These are phyloP conservation scores for Mionectes macconnelli DNA, from an alignment of 2,113 vertebrate genomes.

Conservation along the genomic window DNA sequence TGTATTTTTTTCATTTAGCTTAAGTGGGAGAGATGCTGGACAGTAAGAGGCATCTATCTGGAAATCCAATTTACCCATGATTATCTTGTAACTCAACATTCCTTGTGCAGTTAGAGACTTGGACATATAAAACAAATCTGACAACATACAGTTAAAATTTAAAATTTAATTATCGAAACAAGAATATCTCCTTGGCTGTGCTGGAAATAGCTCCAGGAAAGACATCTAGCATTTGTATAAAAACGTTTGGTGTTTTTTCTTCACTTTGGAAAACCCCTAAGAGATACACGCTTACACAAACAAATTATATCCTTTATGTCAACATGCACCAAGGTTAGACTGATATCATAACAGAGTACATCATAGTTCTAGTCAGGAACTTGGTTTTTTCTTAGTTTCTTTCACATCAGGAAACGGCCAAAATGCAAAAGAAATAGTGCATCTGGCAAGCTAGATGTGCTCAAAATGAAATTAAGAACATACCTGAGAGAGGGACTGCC, in stretches of 20 bases:
- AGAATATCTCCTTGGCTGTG: not conserved
- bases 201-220: not conserved
- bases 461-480: not conserved
- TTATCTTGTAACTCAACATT: not conserved
- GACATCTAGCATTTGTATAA: not conserved
- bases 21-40: not conserved
- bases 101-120: not conserved
- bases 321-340: not conserved
- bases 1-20: not conserved
- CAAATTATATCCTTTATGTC: not conserved
- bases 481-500: constrained; percentile 97
- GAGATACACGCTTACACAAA: not conserved
- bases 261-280: not conserved
- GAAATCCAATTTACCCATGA: not conserved
- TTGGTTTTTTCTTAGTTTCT: not conserved
- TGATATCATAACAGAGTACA: not conserved
- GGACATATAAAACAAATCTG: not conserved
- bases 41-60: not conserved
- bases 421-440: not conserved
- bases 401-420: not conserved
- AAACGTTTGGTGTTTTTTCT: not conserved
- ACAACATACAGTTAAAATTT: not conserved
- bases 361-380: not conserved
- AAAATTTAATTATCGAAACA: not conserved
- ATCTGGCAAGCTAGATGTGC: not conserved